Conservation (phyloP, 2,797 vertebrate species). For the Syndactyla subalaris region DNA sequence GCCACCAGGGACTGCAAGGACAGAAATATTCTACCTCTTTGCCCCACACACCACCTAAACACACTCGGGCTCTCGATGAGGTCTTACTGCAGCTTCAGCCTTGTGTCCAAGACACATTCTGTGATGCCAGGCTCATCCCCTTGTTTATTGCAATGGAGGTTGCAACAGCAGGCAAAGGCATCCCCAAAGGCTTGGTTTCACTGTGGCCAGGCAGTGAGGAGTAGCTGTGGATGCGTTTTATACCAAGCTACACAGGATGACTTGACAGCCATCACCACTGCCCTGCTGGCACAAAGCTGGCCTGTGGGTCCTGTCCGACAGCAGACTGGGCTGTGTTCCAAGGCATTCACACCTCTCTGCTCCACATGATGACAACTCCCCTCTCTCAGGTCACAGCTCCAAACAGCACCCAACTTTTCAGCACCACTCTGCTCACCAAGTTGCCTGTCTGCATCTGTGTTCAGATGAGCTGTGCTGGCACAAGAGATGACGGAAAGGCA, state of each 20-base stretch:
- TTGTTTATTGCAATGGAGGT: not conserved
- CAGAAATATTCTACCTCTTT: fast-evolving
- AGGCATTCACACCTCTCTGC: not conserved
- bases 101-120: fast-evolving
- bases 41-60: not conserved
- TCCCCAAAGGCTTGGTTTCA: not conserved
- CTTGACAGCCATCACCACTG: not conserved
- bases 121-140: fast-evolving
- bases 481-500: not conserved
- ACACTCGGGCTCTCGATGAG: fast-evolving
- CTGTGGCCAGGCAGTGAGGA: fast-evolving
- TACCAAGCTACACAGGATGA: not conserved
- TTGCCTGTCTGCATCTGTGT: not conserved
- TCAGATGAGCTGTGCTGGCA: fast-evolving
- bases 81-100: fast-evolving
- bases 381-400: fast-evolving
- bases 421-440: not conserved
- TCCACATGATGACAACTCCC: not conserved
- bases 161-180: not conserved
- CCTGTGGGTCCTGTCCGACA: not conserved
- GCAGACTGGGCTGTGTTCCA: fast-evolving
- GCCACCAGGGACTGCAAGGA: fast-evolving
- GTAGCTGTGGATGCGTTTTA: fast-evolving
- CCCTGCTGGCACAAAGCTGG: not conserved
- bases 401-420: not conserved